Conservation (phyloP, 2,113 vertebrate species). For the Burhinus oedicnemus region DNA sequence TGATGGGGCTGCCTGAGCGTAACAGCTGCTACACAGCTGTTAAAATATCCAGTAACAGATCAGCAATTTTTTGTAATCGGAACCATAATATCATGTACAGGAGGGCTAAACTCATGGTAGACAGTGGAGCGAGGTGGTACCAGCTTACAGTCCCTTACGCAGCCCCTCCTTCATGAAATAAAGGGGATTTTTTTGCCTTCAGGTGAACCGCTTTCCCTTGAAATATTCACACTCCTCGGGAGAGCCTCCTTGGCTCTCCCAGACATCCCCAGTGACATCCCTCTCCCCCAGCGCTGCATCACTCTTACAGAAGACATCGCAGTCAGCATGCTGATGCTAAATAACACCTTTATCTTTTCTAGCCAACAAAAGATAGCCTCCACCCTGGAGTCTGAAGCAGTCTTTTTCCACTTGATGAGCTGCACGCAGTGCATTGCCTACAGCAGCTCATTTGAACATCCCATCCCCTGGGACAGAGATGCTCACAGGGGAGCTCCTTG, state of each 20-base stretch:
- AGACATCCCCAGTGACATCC: background rate
- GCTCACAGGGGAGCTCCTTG: background rate
- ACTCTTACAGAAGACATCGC: background rate
- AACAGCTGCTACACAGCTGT: background rate
- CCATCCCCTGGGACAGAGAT: background rate
- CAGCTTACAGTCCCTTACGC: background rate
- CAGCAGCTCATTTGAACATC: background rate
- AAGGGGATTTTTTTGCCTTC: background rate
- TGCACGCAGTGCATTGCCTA: background rate
- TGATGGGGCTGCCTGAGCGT: background rate
- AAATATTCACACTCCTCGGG: background rate
- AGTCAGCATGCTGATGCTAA: background rate
- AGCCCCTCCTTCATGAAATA: background rate
- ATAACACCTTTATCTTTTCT: background rate
- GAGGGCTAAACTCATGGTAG: background rate
- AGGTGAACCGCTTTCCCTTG: background rate
- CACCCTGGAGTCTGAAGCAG: constrained; percentile 20
- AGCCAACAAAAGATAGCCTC: background rate
- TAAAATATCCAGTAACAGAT: background rate
- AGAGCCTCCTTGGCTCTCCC: background rate
- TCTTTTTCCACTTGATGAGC: constrained; percentile 22
- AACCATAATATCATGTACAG: background rate
- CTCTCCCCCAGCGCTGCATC: background rate
- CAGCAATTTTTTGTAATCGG: background rate
- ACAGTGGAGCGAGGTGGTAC: background rate